Evolutionary conservation across 2,113 vertebrate genomes (phyloP), one percentile per base, ranked within the genome.

Genomic region (Salvator merianae): DNA sequence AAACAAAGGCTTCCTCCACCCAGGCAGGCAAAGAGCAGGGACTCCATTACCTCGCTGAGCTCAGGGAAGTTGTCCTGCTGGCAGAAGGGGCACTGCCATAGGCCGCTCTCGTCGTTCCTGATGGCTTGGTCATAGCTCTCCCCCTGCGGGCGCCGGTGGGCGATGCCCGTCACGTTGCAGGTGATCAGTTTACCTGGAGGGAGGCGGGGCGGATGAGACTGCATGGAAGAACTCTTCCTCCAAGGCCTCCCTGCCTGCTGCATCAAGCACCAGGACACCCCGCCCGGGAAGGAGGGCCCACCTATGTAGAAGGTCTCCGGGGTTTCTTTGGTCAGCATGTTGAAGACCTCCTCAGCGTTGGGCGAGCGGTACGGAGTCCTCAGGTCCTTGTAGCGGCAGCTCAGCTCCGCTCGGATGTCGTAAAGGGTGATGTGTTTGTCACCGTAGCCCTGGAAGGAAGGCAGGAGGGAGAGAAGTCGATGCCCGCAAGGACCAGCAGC

Each of bases 71-170:
- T 99, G 94, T 99, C 99, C 92, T 99, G 98, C 87, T 99, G 99
- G 83, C 99, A 99, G 95, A 99, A 99, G 70, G 98, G 98, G 93
- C 99, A 99, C 88, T 99, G 99, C 99, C 99, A 99, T 24, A 99
- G 96, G 1, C 99, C 98, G 0, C 98, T 99, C 72, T 98, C 94
- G 4, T 99, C 99, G 0, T 99, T 99, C 65, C 99, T 94, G 87
- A 99, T 99, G 0, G 99, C 99, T 93, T 99, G 99, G 95, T 99
- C 99, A 0, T 99, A 99, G 95, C 98, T 99, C 87, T 99, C 99
- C 47, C 99, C 98, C 82, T 99, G 98, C 0, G 98, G 99, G 22
- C 99, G 96, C 87, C 99, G 96, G 94, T 99, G 99, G 93, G 99
- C 99, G 2, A 99, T 99, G 70, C 98, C 98, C 8, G 97, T 99